phyloP scores from a whole-genome alignment of 2,113 vertebrate genomes.

The Ceyx melanurus region DNA sequence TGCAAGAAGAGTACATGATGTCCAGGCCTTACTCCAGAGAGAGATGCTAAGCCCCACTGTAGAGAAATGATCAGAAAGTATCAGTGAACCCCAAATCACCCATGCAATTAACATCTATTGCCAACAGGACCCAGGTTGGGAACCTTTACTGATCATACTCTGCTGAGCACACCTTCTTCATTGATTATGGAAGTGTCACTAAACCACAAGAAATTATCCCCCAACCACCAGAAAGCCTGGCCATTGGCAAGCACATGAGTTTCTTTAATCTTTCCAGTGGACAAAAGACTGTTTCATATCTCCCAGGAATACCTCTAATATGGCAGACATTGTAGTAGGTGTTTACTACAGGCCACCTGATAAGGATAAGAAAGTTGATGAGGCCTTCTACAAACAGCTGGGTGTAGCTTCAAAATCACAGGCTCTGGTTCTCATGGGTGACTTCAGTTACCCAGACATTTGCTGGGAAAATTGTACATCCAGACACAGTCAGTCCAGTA shows the following conservation, averaged over 20 bases:
- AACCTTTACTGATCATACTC: background rate
- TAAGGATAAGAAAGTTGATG: too few relatives aligned
- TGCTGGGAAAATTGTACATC: too few relatives aligned
- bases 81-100: background rate
- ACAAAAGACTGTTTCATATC: background rate
- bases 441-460: too few relatives aligned
- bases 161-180: background rate
- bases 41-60: rapidly evolving
- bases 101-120: background rate
- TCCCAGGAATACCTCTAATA: background rate
- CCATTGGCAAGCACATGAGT: rapidly evolving
- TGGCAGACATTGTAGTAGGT: too few relatives aligned
- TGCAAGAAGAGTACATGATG: background rate
- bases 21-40: background rate
- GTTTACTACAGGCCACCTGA: too few relatives aligned
- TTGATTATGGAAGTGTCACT: background rate
- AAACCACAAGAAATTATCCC: background rate
- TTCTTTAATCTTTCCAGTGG: background rate
- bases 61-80: background rate
- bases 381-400: too few relatives aligned
- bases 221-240: background rate
- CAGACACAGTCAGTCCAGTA: too few relatives aligned
- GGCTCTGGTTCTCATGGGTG: too few relatives aligned
- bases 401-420: background rate
- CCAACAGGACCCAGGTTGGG: background rate